Percentiles rank a stretch among this genome's conserved stretches.
Conservation (phyloP, 2,797 vertebrate species). For the Rhyacichthys aspro region DNA sequence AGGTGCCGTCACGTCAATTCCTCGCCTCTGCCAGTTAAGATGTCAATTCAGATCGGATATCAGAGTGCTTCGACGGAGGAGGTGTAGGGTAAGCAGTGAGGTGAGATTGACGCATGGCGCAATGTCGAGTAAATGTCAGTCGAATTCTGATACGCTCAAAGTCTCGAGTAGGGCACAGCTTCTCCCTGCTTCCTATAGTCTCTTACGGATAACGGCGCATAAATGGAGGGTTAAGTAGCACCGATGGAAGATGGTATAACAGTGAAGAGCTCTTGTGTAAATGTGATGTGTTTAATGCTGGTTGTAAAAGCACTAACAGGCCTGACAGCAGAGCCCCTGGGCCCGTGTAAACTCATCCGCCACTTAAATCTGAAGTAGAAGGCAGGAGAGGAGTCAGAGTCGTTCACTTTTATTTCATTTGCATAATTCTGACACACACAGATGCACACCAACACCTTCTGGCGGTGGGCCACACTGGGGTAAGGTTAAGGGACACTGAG, state of each 20-base stretch:
- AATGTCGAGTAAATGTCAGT: constrained; percentile 73
- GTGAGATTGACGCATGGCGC: constrained; percentile 64
- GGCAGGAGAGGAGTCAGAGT: not conserved
- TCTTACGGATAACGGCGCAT: constrained; percentile 6
- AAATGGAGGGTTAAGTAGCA: constrained; percentile 21
- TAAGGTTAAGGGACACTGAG: constrained; percentile 58
- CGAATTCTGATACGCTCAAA: constrained; percentile 62
- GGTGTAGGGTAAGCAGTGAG: constrained; percentile 35
- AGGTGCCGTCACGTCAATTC: constrained; percentile 24
- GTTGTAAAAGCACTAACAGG: constrained; percentile 45
- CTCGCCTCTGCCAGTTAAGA: constrained; percentile 35
- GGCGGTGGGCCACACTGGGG: constrained; percentile 45
- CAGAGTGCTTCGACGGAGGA: constrained; percentile 59
- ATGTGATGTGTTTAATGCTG: constrained; percentile 35
- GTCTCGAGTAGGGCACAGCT: constrained; percentile 14
- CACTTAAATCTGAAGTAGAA: constrained; percentile 18
- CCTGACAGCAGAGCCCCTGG: constrained; percentile 18
- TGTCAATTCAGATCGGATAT: constrained; percentile 63
- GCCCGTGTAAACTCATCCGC: constrained; percentile 29
- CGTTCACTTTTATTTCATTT: constrained; percentile 37
- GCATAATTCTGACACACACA: constrained; percentile 32
- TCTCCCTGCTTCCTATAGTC: constrained; percentile 2
- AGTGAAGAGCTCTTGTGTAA: constrained; percentile 27
- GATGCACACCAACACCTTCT: constrained; percentile 34
- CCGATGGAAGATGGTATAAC: constrained; percentile 13